These are phyloP conservation scores for Ophion costatus DNA, from an alignment of 2,888 invertebrate species.

Conservation along the genomic window DNA sequence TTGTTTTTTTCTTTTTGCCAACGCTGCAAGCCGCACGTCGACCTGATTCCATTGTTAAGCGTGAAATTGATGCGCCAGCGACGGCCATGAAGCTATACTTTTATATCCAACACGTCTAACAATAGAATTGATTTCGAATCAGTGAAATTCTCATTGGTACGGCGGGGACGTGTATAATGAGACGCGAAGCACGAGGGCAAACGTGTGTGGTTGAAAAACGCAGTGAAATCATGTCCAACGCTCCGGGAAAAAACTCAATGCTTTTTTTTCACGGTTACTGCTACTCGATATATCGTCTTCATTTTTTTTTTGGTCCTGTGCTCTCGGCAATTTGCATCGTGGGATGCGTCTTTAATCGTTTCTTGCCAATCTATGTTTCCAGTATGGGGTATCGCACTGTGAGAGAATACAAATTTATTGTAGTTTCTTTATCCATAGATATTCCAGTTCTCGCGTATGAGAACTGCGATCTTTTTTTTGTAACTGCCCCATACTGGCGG, in stretches of 20 bases:
- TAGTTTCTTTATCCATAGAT: too few species aligned
- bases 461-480: too few species aligned
- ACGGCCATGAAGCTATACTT: conserved; percentile 29
- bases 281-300: not conserved
- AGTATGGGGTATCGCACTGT: too few species aligned
- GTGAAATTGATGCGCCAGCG: conserved; percentile 60
- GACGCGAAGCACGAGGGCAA: not conserved
- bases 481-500: too few species aligned
- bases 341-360: too few species aligned
- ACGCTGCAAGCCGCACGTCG: conserved; percentile 47
- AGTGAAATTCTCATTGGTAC: conserved; percentile 45
- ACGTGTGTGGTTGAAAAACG: not conserved
- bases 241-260: not conserved
- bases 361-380: too few species aligned
- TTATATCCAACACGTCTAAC: conserved; percentile 17
- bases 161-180: conserved; percentile 6
- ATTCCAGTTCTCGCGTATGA: too few species aligned
- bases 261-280: not conserved
- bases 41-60: conserved; percentile 62
- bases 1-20: conserved; percentile 23
- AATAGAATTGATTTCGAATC: conserved; percentile 57
- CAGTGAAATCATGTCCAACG: not conserved
- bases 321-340: not conserved
- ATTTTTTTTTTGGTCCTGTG: not conserved
- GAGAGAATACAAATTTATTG: too few species aligned